Conservation (phyloP, 2,888 invertebrate genomes). For the Papilio protenor region DNA sequence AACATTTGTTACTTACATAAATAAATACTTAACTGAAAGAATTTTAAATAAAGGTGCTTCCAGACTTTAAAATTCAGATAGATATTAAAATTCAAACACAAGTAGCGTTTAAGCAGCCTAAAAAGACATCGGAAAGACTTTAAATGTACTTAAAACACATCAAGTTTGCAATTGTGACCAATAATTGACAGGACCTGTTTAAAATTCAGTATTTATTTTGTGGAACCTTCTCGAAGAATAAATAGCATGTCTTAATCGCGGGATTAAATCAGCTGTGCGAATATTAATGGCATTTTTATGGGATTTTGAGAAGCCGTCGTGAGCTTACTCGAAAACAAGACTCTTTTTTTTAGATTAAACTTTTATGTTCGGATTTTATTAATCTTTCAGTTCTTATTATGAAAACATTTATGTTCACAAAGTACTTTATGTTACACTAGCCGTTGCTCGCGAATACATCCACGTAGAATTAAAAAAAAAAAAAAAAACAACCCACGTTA, state of each 20-base stretch:
- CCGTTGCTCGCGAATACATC: no score
- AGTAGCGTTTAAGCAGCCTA: neutral
- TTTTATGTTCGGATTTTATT: neutral
- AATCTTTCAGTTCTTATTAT: neutral
- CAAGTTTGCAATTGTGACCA: constrained; percentile 27
- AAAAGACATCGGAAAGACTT: constrained; percentile 40
- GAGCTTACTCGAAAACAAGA: constrained; percentile 42
- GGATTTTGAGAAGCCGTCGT: constrained; percentile 46
- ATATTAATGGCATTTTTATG: constrained; percentile 53
- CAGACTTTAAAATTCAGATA: neutral
- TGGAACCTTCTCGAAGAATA: constrained; percentile 53
- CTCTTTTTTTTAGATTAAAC: constrained; percentile 21
- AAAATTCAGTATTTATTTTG: constrained; percentile 47
- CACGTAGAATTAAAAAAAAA: no score
- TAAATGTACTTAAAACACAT: constrained; percentile 34
- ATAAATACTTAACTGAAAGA: neutral
- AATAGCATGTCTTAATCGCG: constrained; percentile 52
- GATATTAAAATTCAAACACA: neutral
- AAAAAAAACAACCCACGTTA: no score
- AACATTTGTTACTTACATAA: neutral
- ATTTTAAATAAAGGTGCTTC: neutral
- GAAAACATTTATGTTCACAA: constrained; percentile 1
- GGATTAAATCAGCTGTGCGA: constrained; percentile 51
- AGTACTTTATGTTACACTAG: no score
- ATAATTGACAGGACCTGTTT: constrained; percentile 43